Evolutionary conservation across 2,888 invertebrate genomes (phyloP), one percentile per base, ranked within the genome.

Genomic region (Deroplatys truncata): DNA sequence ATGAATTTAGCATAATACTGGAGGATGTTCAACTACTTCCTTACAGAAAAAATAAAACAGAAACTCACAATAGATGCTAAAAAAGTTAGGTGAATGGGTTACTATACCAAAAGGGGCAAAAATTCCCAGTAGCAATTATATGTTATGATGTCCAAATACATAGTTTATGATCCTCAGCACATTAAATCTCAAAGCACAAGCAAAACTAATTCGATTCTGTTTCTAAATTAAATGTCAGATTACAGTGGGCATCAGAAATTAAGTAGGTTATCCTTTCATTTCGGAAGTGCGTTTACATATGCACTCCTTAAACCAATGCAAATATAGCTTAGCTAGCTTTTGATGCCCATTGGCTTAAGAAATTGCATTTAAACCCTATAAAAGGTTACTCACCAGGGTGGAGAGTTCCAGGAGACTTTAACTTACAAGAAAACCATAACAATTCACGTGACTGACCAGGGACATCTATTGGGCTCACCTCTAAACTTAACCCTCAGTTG

Each of bases 371-470:
- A 49, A 86, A 2, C 16, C 35, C 43, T 28, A 49, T 83, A 28
- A 49, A 35, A 83, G 25, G 72, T 28, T 28, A 20, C 7, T n/a
- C 28, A 85, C 28, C 15, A 35, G 82, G 28, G 86, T 88, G 72
- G 82, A 84, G 56, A 88, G 31, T 84, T 82, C 31, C 20, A 86
- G 28, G 29, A 85, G 56, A 35, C 29, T 43, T 83, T 25, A 83
- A 29, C 82, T 49, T 89, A 91, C 90, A 89, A 90, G 88, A 90
- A 90, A 90, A 91, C 91, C 91, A 91, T 91, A 90, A 91, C 91
- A 89, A 91, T 91, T 92, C 92, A 92, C 92, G 91, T 92, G 92
- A 92, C 91, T 91, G 90, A 86, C 89, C 90, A 91, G 90, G 91
- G 91, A 90, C 91, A 91, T 90, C 91, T 91, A 90, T 43, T 29